phyloP scores from a whole-genome alignment of 2,888 invertebrate genomes.

The Nomada fabriciana region DNA sequence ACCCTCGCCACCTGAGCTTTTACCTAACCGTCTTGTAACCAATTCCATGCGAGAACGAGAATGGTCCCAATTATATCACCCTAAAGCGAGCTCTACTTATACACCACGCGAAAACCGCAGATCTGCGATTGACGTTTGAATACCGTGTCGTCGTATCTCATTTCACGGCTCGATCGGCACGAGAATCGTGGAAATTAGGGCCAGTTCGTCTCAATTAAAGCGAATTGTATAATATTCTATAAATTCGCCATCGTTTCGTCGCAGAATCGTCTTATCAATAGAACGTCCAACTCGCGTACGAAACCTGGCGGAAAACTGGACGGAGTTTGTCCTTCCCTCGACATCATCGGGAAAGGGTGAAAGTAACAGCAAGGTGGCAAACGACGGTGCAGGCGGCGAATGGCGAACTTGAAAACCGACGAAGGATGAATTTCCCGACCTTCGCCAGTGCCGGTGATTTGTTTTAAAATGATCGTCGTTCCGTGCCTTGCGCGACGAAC shows the following conservation, averaged over 20 bases:
- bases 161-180: constrained; percentile 14
- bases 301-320: background rate
- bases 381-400: constrained; percentile 5
- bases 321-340: no score
- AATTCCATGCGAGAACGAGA: background rate
- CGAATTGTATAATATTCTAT: no score
- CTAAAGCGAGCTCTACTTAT: background rate
- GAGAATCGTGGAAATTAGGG: background rate
- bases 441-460: constrained; percentile 53
- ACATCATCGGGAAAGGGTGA: background rate
- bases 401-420: constrained; percentile 35
- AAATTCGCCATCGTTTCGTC: no score
- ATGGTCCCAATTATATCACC: background rate
- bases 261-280: no score
- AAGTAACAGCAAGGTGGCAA: constrained; percentile 25
- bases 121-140: constrained; percentile 22
- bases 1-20: no score
- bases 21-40: no score
- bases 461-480: constrained; percentile 55
- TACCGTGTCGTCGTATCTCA: background rate
- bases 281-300: no score
- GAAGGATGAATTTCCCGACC: constrained; percentile 51
- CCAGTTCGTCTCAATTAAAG: background rate
- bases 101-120: background rate
- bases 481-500: constrained; percentile 10